Evolutionary conservation across 2,888 invertebrate genomes (phyloP), one percentile per base, ranked within the genome.

Genomic region (Chalcis sispes): DNA sequence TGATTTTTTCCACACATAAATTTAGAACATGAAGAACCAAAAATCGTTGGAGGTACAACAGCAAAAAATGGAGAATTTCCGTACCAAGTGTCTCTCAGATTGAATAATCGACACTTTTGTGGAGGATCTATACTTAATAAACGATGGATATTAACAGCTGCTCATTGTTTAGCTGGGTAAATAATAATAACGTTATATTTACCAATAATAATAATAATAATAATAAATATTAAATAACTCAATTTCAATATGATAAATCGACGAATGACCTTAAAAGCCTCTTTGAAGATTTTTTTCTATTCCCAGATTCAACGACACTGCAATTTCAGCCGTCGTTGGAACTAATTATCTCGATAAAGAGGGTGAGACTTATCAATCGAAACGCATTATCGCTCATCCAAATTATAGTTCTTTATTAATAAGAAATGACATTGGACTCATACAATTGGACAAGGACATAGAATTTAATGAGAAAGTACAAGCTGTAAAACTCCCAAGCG

Each of bases 101-200:
- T 87, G 80, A 90, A 89, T 0, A 87, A 89, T 5, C 89, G 90
- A 81, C 92, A 92, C 81, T 91, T 91, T 83, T 92, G 92, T 79
- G 92, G 92, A 0, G 92, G 92, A 0, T 91, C 92, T 0, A 86
- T 92, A 1, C 84, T 92, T 15, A 90, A 90, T 29, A 89, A 91
- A 1, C 85, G 90, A 46, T 91, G 91, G 66, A 90, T 92, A 23
- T 81, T 92, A 13, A 92, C 92, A 0, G 92, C 92, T 0, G 91
- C 92, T 7, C 92, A 92, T 81, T 92, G 92, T 66, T 89, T 92
- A 10, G 88, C 90, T 42, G 89, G 90, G 92, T 92, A 81, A 80
- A 75, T 32, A 29, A 40, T 23, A n/a, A n/a, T n/a, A n/a, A n/a
- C n/a, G n/a, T n/a, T n/a, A n/a, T n/a, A n/a, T n/a, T n/a, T n/a